Evolutionary conservation across 1,140 invertebrate species (phyloP), one percentile per base, ranked within the genome.

Genomic region (Rhopalosiphum padi): DNA sequence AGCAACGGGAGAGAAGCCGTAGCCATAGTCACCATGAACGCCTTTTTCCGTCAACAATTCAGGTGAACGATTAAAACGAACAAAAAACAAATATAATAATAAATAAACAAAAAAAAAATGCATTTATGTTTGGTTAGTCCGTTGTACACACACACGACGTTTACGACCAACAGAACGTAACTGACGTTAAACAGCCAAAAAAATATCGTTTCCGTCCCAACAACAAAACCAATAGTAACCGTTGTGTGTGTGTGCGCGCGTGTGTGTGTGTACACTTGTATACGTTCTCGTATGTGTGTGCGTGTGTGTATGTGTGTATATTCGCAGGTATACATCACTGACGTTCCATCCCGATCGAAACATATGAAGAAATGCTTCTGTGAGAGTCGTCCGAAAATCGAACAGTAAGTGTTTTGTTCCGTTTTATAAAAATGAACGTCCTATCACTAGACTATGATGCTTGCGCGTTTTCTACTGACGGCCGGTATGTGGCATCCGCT

Each of bases 11-110:
- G 46, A 93, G 91, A 93, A 93, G 91, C 91, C 91, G 91, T 93
- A 93, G 91, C 48, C 91, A 93, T 93, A 93, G 91, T 93, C 91
- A 93, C 91, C 91, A 93, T 93, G 91, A 93, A 93, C 91, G 91
- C 91, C 91, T 93, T 93, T 86, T 93, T 86, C 48, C 91, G 35
- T 86, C 91, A 93, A 93, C 91, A 93, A 93, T 93, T 86, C 82
- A 93, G 91, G 91, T 93, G 51, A 92, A 91, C 60, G 43, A 68
- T 53, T 51, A 35, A 88, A 48, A 87, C 85, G 37, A 30, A 85
- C 37, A 41, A 85, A 41, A 41, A 25, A 83, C 48, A 51, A 51
- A 51, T 51, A 83, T 83, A 83, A 77, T 77, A 77, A 83, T 83
- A 37, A 41, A 43, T 86, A 43, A 43, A 86, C 83, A 86, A n/a